These are phyloP conservation scores for Blastobasis lacticolella DNA, from an alignment of 2,888 invertebrate species.

Conservation along the genomic window DNA sequence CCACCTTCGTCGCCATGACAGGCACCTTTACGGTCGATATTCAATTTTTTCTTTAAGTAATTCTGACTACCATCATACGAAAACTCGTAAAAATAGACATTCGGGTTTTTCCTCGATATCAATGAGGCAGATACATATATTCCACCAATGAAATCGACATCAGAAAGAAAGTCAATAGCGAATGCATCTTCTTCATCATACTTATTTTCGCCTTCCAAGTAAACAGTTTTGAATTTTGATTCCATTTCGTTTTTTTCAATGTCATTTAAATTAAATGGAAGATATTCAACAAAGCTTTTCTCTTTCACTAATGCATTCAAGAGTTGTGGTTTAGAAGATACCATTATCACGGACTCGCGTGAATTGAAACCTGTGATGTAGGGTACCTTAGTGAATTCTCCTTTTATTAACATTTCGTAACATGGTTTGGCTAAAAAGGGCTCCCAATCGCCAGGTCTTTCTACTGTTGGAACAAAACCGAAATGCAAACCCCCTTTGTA, in stretches of 20 bases:
- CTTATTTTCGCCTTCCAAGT: conserved; percentile 50
- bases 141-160: conserved; percentile 59
- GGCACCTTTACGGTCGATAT: conserved; percentile 62
- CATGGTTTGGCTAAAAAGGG: conserved; percentile 58
- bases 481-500: conserved; percentile 54
- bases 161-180: conserved; percentile 62
- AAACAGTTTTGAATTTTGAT: conserved; percentile 45
- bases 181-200: conserved; percentile 45
- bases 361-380: conserved; percentile 64
- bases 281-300: conserved; percentile 38
- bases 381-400: conserved; percentile 63
- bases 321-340: conserved; percentile 18
- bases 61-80: conserved; percentile 72
- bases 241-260: conserved; percentile 33
- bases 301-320: conserved; percentile 30
- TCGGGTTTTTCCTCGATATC: conserved; percentile 45
- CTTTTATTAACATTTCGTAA: conserved; percentile 42
- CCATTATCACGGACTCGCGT: conserved; percentile 57
- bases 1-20: conserved; percentile 77
- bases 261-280: conserved; percentile 41
- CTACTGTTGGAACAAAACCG: conserved; percentile 65
- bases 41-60: conserved; percentile 56
- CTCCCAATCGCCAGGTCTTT: conserved; percentile 51
- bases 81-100: conserved; percentile 75
- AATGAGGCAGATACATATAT: conserved; percentile 41